A percentile compares a stretch with the other conserved stretches of the same genome.
phyloP scores from a whole-genome alignment of 2,797 vertebrate genomes.

The Malacoraja senta region DNA sequence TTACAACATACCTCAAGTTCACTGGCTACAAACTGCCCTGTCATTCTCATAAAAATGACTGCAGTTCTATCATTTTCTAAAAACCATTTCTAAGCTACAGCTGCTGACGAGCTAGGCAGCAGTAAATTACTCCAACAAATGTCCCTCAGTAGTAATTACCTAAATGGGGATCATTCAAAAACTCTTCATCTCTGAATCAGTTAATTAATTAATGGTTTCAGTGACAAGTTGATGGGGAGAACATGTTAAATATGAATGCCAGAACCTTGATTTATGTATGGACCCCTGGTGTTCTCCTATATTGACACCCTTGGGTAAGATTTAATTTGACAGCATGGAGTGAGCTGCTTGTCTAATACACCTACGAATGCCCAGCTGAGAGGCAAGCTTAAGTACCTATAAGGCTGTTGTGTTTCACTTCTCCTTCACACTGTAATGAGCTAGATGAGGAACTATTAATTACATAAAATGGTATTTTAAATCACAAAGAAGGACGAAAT shows the following conservation, averaged over 20 bases:
- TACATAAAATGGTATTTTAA: slow-evolving; percentile 38
- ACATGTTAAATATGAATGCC: slow-evolving; percentile 93
- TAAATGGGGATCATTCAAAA: slow-evolving; percentile 96
- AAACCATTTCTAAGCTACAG: slow-evolving; percentile 39
- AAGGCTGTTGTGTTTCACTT: slow-evolving; percentile 39
- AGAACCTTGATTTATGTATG: slow-evolving; percentile 83
- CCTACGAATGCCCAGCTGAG: slow-evolving; percentile 37
- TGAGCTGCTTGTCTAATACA: slow-evolving; percentile 33
- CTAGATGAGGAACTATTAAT: slow-evolving; percentile 38
- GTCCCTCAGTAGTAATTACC: slow-evolving; percentile 93
- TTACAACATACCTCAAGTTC: slow-evolving; percentile 35
- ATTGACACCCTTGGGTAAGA: slow-evolving; percentile 39
- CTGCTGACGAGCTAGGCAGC: slow-evolving; percentile 50
- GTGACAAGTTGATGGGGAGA: slow-evolving; percentile 88
- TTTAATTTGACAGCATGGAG: slow-evolving; percentile 38
- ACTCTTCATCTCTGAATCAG: slow-evolving; percentile 95
- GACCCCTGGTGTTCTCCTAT: slow-evolving; percentile 50
- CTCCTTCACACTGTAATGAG: slow-evolving; percentile 38
- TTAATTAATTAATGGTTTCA: slow-evolving; percentile 99
- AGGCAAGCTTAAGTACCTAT: slow-evolving; percentile 39
- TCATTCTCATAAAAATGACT: slow-evolving; percentile 38
- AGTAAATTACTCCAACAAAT: slow-evolving; percentile 85
- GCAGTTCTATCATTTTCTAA: slow-evolving; percentile 35
- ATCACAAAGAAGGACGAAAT: slow-evolving; percentile 39
- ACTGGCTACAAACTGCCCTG: slow-evolving; percentile 37